Percentiles rank a stretch among this genome's conserved stretches.
Conservation (phyloP, 1,140 invertebrate genomes). For the Ips typographus region DNA sequence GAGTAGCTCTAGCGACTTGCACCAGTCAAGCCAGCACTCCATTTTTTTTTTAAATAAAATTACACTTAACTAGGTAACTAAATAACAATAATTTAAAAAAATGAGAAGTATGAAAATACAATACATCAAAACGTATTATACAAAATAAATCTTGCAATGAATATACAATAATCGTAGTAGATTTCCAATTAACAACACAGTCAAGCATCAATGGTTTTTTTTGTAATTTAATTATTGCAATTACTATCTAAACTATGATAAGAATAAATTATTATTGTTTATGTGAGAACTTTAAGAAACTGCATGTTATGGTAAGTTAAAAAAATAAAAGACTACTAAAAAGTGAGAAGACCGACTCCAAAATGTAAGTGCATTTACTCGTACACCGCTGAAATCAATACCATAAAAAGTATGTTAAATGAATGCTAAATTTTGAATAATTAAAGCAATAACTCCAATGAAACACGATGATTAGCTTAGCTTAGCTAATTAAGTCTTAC, state of each 20-base stretch:
- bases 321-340: no score
- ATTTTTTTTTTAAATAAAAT: conserved; percentile 26
- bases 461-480: conserved; percentile 23
- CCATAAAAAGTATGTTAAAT: background rate
- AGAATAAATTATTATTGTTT: no score
- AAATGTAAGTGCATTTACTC: no score
- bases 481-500: conserved; percentile 32
- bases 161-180: conserved; percentile 11
- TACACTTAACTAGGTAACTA: background rate
- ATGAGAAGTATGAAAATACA: conserved; percentile 27
- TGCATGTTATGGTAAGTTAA: no score
- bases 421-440: conserved; percentile 31
- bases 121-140: conserved; percentile 39
- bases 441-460: conserved; percentile 35
- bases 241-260: no score
- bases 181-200: no score
- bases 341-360: no score
- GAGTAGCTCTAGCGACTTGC: conserved; percentile 42
- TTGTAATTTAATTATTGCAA: no score
- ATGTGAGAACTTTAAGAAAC: no score
- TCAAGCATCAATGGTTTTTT: no score
- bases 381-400: no score
- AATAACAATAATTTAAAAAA: conserved; percentile 10
- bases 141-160: conserved; percentile 36
- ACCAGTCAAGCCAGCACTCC: conserved; percentile 44